Conservation (phyloP, 2,888 invertebrate species). For the Patella ulyssiponensis region DNA sequence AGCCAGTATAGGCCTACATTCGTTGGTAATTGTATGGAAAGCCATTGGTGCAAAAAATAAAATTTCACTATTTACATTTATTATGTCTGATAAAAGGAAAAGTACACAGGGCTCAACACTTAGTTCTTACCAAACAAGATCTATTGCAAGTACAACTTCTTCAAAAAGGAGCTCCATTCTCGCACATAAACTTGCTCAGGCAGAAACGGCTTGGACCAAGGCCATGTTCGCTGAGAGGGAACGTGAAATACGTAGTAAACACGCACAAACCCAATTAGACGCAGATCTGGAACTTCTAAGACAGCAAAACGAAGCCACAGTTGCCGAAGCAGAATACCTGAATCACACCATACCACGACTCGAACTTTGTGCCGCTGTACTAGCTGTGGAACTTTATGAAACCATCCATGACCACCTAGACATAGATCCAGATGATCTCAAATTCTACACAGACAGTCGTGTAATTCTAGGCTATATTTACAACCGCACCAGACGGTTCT, state of each 20-base stretch:
- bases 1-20: no score
- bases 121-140: neutral
- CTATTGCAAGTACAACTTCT: neutral
- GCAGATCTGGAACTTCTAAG: neutral
- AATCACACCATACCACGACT: slow-evolving; percentile 23
- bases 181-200: neutral
- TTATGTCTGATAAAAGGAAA: no score
- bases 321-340: neutral
- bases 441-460: neutral
- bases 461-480: slow-evolving; percentile 22
- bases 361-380: slow-evolving; percentile 24
- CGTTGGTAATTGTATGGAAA: no score
- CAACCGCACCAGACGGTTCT: slow-evolving; percentile 17
- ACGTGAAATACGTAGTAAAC: neutral
- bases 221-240: no score
- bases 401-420: neutral
- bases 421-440: neutral
- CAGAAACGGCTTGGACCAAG: no score
- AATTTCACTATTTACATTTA: no score
- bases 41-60: neutral
- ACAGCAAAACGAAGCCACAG: neutral
- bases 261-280: neutral
- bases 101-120: no score
- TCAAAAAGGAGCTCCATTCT: neutral
- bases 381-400: slow-evolving; percentile 12